Evolutionary conservation across 2,113 vertebrate species (phyloP), one percentile per base, ranked within the genome.

Genomic region (Cebus imitator): DNA sequence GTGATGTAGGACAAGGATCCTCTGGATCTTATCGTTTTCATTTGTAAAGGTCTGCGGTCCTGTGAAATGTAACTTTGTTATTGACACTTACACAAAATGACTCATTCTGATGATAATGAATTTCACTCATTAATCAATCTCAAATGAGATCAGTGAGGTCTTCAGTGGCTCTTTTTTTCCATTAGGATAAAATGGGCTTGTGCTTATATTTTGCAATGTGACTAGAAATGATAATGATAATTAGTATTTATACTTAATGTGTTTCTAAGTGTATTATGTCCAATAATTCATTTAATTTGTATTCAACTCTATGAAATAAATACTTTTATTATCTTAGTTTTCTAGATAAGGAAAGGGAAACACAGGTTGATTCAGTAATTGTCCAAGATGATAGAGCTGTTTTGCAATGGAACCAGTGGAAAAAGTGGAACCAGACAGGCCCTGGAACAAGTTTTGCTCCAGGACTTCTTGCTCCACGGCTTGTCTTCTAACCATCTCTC

Each of bases 61-160:
- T 75, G 8, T 40, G 25, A 86, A 79, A 75, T 96, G 35, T 21
- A 72, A 73, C 20, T 73, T 37, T 83, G n/a, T 55, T 90, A 37
- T 61, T 90, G 37, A 12, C 4, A 87, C 3, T 80, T 84, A 64
- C 23, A 81, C 6, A 37, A 91, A 79, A 57, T 55, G 84, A 84
- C 45, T 87, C 48, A 88, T 91, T 81, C 18, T 95, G 30, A 85
- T 27, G 55, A 80, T 68, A 88, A 91, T 91, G 48, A 94, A 80
- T 21, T 78, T 70, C 16, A 72, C 16, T 10, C 32, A 72, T 5
- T 83, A 95, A 91, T 55, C 23, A 90, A 14, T 79, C 35, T 92
- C 40, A 73, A 70, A 32, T n/a, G 10, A 72, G 57, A 45, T 66
- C 23, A 78, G 11, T 86, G 17, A 64, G 17, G 57, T 61, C 61